Conservation (phyloP, 2,113 vertebrate genomes). For the Ahaetulla prasina region DNA sequence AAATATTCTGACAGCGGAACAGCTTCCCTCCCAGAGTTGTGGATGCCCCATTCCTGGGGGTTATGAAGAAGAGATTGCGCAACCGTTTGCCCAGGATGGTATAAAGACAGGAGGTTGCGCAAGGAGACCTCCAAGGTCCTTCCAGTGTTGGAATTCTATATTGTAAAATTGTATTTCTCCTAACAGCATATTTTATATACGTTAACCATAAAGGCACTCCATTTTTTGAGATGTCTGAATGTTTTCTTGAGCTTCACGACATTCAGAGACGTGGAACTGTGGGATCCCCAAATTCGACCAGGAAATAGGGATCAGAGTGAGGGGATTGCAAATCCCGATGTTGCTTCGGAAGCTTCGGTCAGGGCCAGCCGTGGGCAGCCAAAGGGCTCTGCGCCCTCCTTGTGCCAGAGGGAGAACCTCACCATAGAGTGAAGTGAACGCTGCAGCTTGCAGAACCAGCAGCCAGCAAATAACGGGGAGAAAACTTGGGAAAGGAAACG, state of each 20-base stretch:
- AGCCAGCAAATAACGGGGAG: not conserved
- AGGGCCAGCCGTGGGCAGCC: not conserved
- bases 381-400: not conserved
- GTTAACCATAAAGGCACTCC: not conserved
- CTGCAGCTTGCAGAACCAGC: not conserved
- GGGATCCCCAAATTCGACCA: not conserved
- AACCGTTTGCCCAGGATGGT: not conserved
- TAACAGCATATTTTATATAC: not conserved
- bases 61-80: not conserved
- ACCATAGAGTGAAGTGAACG: accelerated
- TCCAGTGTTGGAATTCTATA: no score
- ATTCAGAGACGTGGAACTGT: not conserved
- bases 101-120: no score
- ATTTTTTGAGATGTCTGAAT: not conserved
- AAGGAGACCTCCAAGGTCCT: no score
- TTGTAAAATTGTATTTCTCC: not conserved
- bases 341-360: not conserved
- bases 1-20: not conserved
- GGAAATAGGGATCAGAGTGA: not conserved
- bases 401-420: not conserved
- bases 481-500: not conserved
- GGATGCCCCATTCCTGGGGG: not conserved
- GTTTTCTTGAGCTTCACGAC: not conserved
- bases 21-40: not conserved
- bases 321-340: not conserved